phyloP scores from a whole-genome alignment of 2,888 invertebrate species.

The Acronicta alni region DNA sequence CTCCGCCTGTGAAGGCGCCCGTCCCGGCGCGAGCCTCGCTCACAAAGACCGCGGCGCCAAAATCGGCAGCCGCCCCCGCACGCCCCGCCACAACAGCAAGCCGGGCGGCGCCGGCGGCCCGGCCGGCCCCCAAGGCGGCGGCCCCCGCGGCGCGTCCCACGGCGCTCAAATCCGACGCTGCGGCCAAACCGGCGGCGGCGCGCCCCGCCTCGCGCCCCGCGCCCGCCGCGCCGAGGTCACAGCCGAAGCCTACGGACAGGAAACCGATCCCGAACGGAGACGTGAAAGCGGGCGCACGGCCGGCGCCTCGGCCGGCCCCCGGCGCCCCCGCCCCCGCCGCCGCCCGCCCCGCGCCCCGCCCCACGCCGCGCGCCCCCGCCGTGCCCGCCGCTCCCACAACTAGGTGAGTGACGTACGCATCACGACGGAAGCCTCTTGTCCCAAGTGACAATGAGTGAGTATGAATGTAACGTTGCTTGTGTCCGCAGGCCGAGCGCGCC shows the following conservation, averaged over 20 bases:
- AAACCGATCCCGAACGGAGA: conserved; percentile 90
- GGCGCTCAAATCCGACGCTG: conserved; percentile 33
- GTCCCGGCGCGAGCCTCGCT: conserved; percentile 33
- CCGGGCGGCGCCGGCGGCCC: conserved; percentile 31
- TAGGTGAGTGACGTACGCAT: conserved; percentile 60
- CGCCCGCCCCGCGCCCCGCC: conserved; percentile 53
- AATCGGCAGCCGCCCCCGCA: conserved; percentile 39
- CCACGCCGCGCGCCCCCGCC: conserved; percentile 43
- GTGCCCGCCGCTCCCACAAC: conserved; percentile 37
- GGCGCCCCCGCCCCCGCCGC: conserved; percentile 62
- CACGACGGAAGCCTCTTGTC: no score
- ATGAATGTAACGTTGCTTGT: not conserved
- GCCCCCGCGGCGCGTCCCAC: conserved; percentile 45
- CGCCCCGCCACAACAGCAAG: conserved; percentile 31
- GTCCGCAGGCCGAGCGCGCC: conserved; percentile 67
- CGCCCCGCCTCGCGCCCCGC: conserved; percentile 60
- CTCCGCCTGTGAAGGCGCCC: conserved; percentile 47
- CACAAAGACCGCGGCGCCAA: conserved; percentile 38
- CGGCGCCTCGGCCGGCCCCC: conserved; percentile 53
- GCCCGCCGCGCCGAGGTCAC: conserved; percentile 58
- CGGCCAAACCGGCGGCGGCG: conserved; percentile 45
- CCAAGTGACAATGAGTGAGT: no score
- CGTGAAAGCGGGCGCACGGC: conserved; percentile 58
- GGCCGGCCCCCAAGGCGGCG: conserved; percentile 39
- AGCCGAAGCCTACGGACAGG: conserved; percentile 76